Evolutionary conservation across 2,888 invertebrate species (phyloP).

Genomic region (Ceramica pisi): DNA sequence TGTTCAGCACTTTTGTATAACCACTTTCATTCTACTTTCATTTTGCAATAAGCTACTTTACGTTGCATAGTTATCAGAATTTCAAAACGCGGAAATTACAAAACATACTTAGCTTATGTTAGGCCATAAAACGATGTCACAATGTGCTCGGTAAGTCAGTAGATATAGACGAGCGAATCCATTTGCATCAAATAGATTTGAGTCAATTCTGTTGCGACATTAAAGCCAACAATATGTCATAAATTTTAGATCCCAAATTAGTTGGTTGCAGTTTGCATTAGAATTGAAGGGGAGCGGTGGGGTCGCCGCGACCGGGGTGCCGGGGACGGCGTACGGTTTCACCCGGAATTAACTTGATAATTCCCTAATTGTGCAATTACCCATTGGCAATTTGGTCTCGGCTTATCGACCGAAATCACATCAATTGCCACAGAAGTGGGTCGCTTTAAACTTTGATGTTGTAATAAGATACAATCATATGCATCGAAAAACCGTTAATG

Average conservation of each 20-base stretch:
- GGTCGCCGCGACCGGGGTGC: constrained; percentile 62
- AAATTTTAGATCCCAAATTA: constrained; percentile 79
- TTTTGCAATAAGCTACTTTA: constrained; percentile 45
- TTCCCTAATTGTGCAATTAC: constrained; percentile 89
- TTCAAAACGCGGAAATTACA: constrained; percentile 54
- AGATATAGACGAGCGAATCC: constrained; percentile 38
- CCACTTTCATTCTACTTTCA: constrained; percentile 49
- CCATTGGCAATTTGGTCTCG: constrained; percentile 83
- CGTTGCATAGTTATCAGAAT: constrained; percentile 43
- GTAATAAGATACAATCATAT: constrained; percentile 57
- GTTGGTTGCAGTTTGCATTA: constrained; percentile 84
- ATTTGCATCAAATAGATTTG: constrained; percentile 61
- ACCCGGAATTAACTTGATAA: constrained; percentile 89
- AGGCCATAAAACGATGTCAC: constrained; percentile 52
- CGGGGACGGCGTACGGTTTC: constrained; percentile 81
- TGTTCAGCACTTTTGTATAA: constrained; percentile 24
- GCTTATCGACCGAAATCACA: constrained; percentile 77
- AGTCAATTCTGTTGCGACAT: constrained; percentile 65
- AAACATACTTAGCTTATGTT: constrained; percentile 49
- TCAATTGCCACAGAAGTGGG: constrained; percentile 63
- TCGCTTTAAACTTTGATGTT: constrained; percentile 62
- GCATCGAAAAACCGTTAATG: constrained; percentile 35
- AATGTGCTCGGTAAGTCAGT: constrained; percentile 39
- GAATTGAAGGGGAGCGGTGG: constrained; percentile 73
- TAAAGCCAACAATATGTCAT: constrained; percentile 80